These are phyloP conservation scores for Carassius carassius DNA, from an alignment of 2,113 vertebrate species.

Conservation along the genomic window DNA sequence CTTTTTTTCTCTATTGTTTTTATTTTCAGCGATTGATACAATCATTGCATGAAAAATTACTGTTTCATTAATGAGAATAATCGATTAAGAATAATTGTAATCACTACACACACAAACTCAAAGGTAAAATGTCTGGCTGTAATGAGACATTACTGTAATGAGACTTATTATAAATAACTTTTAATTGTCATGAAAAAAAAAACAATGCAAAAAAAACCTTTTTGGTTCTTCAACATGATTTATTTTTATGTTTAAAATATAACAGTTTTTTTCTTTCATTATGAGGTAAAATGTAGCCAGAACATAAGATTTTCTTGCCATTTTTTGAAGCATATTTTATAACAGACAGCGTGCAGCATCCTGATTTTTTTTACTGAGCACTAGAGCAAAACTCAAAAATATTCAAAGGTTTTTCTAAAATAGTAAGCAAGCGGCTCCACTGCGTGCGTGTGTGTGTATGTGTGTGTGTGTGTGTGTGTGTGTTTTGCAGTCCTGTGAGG, in stretches of 20 bases:
- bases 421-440: constrained; percentile 58
- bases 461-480: neutral
- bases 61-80: neutral
- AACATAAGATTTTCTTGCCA: neutral
- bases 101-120: neutral
- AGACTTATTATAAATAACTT: neutral
- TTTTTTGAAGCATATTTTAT: neutral
- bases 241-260: neutral
- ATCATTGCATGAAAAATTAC: neutral
- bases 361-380: neutral
- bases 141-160: neutral
- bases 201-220: neutral
- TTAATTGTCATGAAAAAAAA: neutral
- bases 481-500: constrained; percentile 63
- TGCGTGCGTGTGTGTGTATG: constrained; percentile 21
- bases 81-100: neutral
- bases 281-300: neutral
- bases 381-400: neutral
- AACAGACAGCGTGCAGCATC: neutral
- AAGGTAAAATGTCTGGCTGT: neutral
- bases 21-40: neutral
- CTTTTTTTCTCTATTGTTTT: neutral
- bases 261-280: too few species aligned
- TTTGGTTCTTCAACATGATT: neutral
- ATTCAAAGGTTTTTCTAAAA: constrained; percentile 42